Conservation (phyloP, 2,113 vertebrate species). For the Cynoglossus semilaevis region DNA sequence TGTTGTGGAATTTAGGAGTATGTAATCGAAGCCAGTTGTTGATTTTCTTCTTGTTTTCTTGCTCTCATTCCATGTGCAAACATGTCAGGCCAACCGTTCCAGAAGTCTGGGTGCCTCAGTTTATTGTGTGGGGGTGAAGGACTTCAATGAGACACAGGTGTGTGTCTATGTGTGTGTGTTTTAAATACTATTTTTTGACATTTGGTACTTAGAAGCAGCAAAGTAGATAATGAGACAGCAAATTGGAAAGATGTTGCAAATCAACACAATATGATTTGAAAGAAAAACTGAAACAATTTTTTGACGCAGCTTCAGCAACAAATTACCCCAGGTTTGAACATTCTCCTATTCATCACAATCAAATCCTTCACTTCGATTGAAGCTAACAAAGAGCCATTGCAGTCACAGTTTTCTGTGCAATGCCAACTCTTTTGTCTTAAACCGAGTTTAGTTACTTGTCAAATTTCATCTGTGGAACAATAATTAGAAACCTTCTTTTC, state of each 20-base stretch:
- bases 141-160: conserved; percentile 99
- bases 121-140: conserved; percentile 97
- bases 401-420: too few species aligned
- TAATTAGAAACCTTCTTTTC: too few species aligned
- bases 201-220: not conserved
- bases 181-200: conserved; percentile 8
- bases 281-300: conserved; percentile 6
- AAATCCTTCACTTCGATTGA: too few species aligned
- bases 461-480: too few species aligned
- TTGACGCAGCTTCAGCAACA: not conserved
- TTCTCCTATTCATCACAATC: too few species aligned
- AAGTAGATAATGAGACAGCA: not conserved
- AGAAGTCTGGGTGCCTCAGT: conserved; percentile 92
- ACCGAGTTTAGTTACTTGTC: too few species aligned
- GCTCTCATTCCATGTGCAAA: conserved; percentile 50
- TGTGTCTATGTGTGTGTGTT: conserved; percentile 12
- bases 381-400: too few species aligned
- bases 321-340: too few species aligned
- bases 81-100: conserved; percentile 89
- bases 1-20: conserved; percentile 33
- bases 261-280: too few species aligned
- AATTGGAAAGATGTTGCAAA: too few species aligned
- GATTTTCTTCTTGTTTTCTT: conserved; percentile 51
- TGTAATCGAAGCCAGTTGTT: conserved; percentile 57
- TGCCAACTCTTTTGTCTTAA: too few species aligned